A percentile compares a stretch with the other conserved stretches of the same genome.
phyloP scores from a whole-genome alignment of 2,888 invertebrate species.

The Apeira syringaria region DNA sequence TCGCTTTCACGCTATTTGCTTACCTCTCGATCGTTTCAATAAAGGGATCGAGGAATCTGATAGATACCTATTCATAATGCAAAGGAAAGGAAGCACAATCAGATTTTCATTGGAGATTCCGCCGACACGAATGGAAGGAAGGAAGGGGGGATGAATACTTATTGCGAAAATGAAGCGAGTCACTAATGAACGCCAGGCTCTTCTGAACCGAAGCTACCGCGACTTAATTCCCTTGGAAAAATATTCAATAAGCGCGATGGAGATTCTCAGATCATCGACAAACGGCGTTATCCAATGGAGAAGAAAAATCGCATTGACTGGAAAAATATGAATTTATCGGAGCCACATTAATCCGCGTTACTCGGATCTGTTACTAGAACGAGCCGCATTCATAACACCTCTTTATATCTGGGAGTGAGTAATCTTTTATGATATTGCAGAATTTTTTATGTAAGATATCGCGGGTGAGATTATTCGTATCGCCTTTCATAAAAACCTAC shows the following conservation, averaged over 20 bases:
- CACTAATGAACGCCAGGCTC: constrained; percentile 69
- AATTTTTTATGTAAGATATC: constrained; percentile 31
- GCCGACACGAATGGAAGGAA: constrained; percentile 30
- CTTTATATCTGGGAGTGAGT: constrained; percentile 22
- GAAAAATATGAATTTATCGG: constrained; percentile 40
- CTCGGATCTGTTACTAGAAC: constrained; percentile 27
- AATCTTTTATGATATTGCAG: constrained; percentile 24
- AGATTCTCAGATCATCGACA: constrained; percentile 53
- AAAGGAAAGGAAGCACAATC: constrained; percentile 74
- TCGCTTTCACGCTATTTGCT: constrained; percentile 54
- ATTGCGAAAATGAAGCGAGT: constrained; percentile 76
- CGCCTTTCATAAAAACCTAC: constrained; percentile 52
- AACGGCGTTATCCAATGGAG: constrained; percentile 53
- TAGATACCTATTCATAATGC: constrained; percentile 71
- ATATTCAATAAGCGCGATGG: constrained; percentile 73
- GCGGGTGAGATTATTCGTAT: constrained; percentile 43
- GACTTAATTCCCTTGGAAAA: constrained; percentile 74
- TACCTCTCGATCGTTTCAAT: constrained; percentile 60
- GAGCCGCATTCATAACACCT: constrained; percentile 30
- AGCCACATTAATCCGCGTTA: constrained; percentile 18
- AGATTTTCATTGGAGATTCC: constrained; percentile 71
- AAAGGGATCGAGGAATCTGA: constrained; percentile 63
- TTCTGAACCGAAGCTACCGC: constrained; percentile 57
- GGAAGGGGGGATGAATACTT: constrained; percentile 71
- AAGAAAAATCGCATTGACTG: constrained; percentile 55